A percentile compares a stretch with the other conserved stretches of the same genome.
Evolutionary conservation across 2,797 vertebrate genomes (phyloP).

Genomic region (Antrozous pallidus): DNA sequence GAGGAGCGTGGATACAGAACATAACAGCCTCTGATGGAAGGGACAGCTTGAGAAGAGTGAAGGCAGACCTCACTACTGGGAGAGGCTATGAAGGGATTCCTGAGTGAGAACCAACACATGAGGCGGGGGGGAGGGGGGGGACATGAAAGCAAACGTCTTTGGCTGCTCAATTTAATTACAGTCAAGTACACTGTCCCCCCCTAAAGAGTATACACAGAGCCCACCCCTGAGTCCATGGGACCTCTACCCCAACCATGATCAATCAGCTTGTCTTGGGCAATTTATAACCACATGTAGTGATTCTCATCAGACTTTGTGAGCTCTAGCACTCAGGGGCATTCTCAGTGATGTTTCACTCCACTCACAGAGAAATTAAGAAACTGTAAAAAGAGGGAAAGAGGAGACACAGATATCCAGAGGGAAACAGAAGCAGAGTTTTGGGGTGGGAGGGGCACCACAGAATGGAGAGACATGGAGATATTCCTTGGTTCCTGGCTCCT

Average conservation of each 20-base stretch:
- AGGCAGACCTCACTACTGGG: not conserved
- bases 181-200: not conserved
- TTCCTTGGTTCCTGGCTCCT: not conserved
- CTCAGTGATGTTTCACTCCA: not conserved
- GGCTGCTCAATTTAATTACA: not conserved
- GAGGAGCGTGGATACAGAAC: not conserved
- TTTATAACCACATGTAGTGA: not conserved
- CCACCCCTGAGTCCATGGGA: not conserved
- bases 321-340: not conserved
- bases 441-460: not conserved
- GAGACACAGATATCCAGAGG: not conserved
- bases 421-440: not conserved
- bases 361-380: not conserved
- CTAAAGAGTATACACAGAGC: not conserved
- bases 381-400: not conserved
- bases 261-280: not conserved
- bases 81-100: not conserved
- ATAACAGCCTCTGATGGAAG: not conserved
- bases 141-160: not conserved
- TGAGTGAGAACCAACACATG: not conserved
- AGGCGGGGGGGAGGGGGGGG: rapidly evolving
- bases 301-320: not conserved
- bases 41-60: not conserved
- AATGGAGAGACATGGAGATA: not conserved
- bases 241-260: not conserved